Evolutionary conservation across 2,797 vertebrate genomes (phyloP), one percentile per base, ranked within the genome.

Genomic region (Myotis pilosus): DNA sequence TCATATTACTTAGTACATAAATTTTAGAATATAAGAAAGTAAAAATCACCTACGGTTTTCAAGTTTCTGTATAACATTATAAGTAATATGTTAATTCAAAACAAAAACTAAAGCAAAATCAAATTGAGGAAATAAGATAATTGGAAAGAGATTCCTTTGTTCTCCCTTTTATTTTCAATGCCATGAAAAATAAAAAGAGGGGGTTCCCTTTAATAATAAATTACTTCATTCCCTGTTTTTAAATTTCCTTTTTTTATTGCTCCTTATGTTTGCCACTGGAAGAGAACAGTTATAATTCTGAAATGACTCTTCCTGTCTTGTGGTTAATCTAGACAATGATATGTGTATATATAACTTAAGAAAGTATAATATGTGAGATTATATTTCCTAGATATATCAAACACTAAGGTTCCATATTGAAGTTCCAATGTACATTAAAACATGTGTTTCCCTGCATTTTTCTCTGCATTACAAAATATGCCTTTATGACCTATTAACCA

Each of bases 1-100:
- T 94, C 36, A 51, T 88, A 36, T 72, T 30, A 64, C 19, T 38
- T 92, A 57, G 38, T 91, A 86, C 6, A 64, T 76, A 87, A 72
- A 87, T 91, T 69, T 91, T 87, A 87, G 57, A 86, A 83, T 57
- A 75, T 79, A 83, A 94, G 5, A 83, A 93, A 94, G 72, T 75
- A 33, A 83, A 93, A 94, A 78, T 75, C 19, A 84, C 20, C 41
- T 69, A 7, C 53, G 72, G 33, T 80, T 89, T 92, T 72, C 44
- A 94, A 94, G 20, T 10, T 75, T 81, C 62, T 88, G 89, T 78
- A 51, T 19, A 74, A 91, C 41, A 55, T 85, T 53, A 47, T 33
- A 83, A 88, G 19, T 74, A 79, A 51, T 30, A 49, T 72, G 15
- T 57, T 38, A 81, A 55, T 90, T 82, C 69, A 75, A 36, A 82